Evolutionary conservation across 2,113 vertebrate genomes (phyloP).

Genomic region (Neogale vison): DNA sequence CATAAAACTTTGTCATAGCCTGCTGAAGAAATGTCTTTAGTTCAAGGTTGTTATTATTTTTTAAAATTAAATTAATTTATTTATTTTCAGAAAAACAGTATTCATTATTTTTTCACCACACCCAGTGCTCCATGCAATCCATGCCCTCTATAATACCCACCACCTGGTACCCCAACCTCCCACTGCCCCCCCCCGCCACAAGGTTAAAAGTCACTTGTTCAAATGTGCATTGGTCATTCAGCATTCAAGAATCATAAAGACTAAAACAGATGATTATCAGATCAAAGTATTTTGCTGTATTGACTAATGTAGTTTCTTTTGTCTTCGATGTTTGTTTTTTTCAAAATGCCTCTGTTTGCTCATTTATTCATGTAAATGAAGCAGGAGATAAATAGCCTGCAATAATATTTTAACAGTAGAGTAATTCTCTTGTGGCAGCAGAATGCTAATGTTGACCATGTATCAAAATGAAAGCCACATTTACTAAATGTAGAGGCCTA

Average conservation of each 20-base stretch:
- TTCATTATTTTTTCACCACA: no score
- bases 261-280: slow-evolving; percentile 52
- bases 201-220: slow-evolving; percentile 35
- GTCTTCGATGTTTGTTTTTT: slow-evolving; percentile 63
- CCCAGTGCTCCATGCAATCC: no score
- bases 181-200: not conserved
- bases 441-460: slow-evolving; percentile 57
- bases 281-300: slow-evolving; percentile 44
- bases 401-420: slow-evolving; percentile 54
- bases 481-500: not conserved
- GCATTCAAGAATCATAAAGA: not conserved
- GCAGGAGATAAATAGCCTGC: slow-evolving; percentile 54
- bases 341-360: slow-evolving; percentile 26
- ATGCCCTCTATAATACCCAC: no score
- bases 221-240: slow-evolving; percentile 29
- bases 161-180: no score
- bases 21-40: not conserved
- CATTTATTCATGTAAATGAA: slow-evolving; percentile 55
- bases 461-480: not conserved
- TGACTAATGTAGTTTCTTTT: slow-evolving; percentile 41
- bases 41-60: not conserved
- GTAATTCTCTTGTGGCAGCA: slow-evolving; percentile 60
- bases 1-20: not conserved
- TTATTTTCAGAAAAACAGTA: no score
- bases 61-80: no score